Base-by-base conservation (phyloP, 1,140 invertebrate species). In the Scaptomyza pallida region DNA sequence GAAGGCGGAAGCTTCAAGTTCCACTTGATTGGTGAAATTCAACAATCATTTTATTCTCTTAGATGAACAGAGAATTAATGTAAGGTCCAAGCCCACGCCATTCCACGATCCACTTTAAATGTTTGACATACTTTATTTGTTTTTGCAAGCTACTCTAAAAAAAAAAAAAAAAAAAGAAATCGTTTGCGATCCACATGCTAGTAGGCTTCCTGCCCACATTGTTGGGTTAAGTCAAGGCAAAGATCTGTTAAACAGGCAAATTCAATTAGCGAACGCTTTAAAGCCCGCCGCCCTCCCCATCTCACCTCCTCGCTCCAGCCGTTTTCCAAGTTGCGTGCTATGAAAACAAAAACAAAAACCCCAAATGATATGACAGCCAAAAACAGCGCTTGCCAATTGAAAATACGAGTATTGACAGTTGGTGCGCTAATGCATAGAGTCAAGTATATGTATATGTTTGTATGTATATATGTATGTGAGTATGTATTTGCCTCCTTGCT, bases 321-420 rank as follows among this genome's bases (percentile, higher is more conserved):
- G 15, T 47, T 16, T 55, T 51, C 48, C 30, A 45, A 30, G 23
- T 26, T 64, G 51, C 6, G 45, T 56, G 33, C 41, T 54, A 63
- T 17, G 23, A 50, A 63, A 78, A 64, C 60, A 60, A 70, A 67
- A 35, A 60, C 57, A 72, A 79, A 60, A 63, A 12, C 19, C 47
- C 23, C 23, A 44, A 67, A 56, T 50, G 16, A 57, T 56, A 43
- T 75, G 72, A 80, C 60, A 72, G 33, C 45, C 17, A 51, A 65
- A 71, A 51, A 69, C 30, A 62, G 56, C 64, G 33, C 13, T 65
- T 48, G 64, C 56, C 35, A 74, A 78, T 82, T 64, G 51, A 65
- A 65, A 70, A 82, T 65, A 82, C 40, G 23, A 51, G 33, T 59
- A 72, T 83, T 81, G 79, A 83, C 79, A 81, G 79, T 78, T 83